phyloP scores from a whole-genome alignment of 1,140 invertebrate species.

The Heliconius congener region DNA sequence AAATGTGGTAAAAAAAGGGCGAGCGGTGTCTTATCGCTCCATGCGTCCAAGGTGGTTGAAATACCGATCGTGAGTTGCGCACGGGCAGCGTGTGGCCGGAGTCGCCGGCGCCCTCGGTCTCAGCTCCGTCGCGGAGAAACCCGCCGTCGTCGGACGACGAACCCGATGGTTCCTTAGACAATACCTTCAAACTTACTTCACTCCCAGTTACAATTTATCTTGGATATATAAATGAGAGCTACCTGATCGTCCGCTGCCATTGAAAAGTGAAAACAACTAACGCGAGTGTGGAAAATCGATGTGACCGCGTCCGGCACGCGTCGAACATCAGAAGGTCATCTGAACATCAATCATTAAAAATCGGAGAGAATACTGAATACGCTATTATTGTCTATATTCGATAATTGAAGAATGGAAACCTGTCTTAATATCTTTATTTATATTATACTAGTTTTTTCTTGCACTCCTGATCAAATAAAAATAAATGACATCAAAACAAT shows the following conservation, averaged over 20 bases:
- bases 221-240: conserved; percentile 16
- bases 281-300: conserved; percentile 67
- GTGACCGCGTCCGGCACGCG: conserved; percentile 56
- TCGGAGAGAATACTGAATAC: conserved; percentile 45
- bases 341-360: conserved; percentile 60
- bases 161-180: conserved; percentile 71
- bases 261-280: conserved; percentile 64
- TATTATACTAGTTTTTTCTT: neutral
- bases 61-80: conserved; percentile 78
- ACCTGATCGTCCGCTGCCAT: conserved; percentile 47
- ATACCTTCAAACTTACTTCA: conserved; percentile 24
- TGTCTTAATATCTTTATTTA: neutral
- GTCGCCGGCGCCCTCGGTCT: conserved; percentile 61
- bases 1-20: conserved; percentile 35
- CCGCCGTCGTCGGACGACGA: conserved; percentile 77
- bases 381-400: conserved; percentile 34
- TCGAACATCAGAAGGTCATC: conserved; percentile 57
- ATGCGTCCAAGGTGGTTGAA: conserved; percentile 44
- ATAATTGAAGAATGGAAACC: neutral
- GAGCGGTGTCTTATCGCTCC: conserved; percentile 37
- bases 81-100: conserved; percentile 77
- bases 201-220: conserved; percentile 18
- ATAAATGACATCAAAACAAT: too few relatives aligned
- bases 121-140: conserved; percentile 65
- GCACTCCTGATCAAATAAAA: too few relatives aligned